Evolutionary conservation across 2,797 vertebrate species (phyloP).

Genomic region (Anguilla anguilla): DNA sequence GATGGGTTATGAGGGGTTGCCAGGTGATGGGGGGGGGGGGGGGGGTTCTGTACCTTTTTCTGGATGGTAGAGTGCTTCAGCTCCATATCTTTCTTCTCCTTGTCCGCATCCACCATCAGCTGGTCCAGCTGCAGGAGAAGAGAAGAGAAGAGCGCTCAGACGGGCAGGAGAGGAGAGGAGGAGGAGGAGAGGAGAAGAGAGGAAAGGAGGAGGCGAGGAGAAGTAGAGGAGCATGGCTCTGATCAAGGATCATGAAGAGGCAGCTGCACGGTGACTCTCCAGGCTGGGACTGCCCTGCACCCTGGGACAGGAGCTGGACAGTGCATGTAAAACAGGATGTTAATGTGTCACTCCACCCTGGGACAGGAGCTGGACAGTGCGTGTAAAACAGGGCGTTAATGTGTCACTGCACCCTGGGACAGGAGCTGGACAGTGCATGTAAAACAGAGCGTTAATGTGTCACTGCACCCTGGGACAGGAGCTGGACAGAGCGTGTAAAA

Average conservation of each 20-base stretch:
- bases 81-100: slow-evolving; percentile 96
- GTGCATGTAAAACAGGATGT: neutral
- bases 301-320: neutral
- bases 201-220: slow-evolving; percentile 55
- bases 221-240: too few relatives aligned
- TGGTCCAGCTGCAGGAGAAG: slow-evolving; percentile 87
- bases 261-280: neutral
- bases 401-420: too few relatives aligned
- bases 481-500: too few relatives aligned
- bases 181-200: too few relatives aligned
- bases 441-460: too few relatives aligned
- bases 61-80: slow-evolving; percentile 97
- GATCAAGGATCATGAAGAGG: too few relatives aligned
- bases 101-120: slow-evolving; percentile 90
- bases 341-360: too few relatives aligned
- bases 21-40: too few relatives aligned
- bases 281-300: neutral
- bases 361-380: too few relatives aligned
- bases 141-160: neutral
- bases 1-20: neutral
- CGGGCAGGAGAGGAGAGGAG: neutral
- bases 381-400: too few relatives aligned
- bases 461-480: too few relatives aligned
- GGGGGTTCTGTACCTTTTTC: slow-evolving; percentile 85
- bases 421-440: too few relatives aligned